Base-by-base conservation (phyloP, 2,888 invertebrate genomes). In the Brenthis ino region DNA sequence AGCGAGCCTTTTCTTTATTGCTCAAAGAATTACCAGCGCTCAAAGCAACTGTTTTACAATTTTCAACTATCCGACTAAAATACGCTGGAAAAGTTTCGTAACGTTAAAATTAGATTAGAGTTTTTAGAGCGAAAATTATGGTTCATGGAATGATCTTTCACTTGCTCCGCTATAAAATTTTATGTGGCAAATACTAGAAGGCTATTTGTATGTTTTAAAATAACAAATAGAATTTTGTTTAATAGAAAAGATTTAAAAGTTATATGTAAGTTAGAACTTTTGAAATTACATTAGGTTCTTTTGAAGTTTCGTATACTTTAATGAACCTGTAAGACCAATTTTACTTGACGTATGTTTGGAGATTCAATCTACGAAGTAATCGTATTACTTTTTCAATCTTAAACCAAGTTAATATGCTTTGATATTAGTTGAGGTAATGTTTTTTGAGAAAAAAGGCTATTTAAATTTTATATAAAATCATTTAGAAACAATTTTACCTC, bases 1-100 rank as follows among this genome's bases (percentile, higher is more conserved):
- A 69, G 60, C 56, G 64, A 69, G 57, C 64, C 66, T 68, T 73
- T 73, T 71, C 74, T 74, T 75, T 75, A 76, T 72, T 75, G 75
- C 73, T 74, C 73, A 74, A 76, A 76, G 74, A 73, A 74, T 75
- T 74, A 75, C 71, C 73, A 68, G 48, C 64, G 72, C 76, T 76
- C 73, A 74, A 73, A 74, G 73, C 73, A 72, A 74, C 74, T 74
- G 73, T 74, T 74, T 74, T 69, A 73, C 70, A 74, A 69, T 74
- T 72, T 73, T 43, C 70, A 73, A 72, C 70, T 74, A 71, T 60
- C 70, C 64, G 65, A 65, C 67, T 68, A 68, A 72, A 73, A 73
- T 60, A 64, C 69, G 68, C 64, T 60, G 63, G 56, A 68, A 72
- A 61, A 70, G 67, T 70, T 72, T 33, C 64, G 57, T 66, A 55